phyloP scores from a whole-genome alignment of 2,797 vertebrate genomes.

The Lepus oiostolus region DNA sequence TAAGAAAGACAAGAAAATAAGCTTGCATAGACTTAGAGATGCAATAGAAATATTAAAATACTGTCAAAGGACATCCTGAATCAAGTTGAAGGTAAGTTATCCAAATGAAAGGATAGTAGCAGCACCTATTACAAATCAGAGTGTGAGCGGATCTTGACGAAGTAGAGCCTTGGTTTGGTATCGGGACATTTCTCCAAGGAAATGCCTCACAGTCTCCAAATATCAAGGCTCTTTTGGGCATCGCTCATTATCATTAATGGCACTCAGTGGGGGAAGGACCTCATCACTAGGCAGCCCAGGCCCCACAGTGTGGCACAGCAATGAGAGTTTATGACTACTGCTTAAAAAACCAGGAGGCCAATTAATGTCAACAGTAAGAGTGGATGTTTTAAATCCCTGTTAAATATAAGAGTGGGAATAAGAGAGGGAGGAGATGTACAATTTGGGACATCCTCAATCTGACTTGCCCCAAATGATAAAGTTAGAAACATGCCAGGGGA shows the following conservation, averaged over 20 bases:
- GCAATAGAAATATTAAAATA: neutral
- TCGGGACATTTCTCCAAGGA: neutral
- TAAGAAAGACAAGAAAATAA: neutral
- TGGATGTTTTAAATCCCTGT: neutral
- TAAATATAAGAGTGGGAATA: too few species aligned
- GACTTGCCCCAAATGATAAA: too few species aligned
- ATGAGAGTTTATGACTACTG: neutral
- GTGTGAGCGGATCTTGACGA: neutral
- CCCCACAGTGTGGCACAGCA: accelerated
- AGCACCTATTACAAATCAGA: neutral
- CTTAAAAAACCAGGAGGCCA: neutral
- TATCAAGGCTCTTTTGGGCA: neutral
- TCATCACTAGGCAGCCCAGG: neutral
- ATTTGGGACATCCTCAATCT: too few species aligned
- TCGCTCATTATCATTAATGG: neutral
- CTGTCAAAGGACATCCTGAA: neutral
- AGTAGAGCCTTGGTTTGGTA: neutral
- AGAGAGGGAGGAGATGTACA: too few species aligned
- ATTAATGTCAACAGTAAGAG: neutral
- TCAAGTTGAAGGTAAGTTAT: neutral
- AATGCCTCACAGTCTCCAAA: neutral
- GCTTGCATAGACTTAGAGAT: neutral
- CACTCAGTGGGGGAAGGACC: neutral
- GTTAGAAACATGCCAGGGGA: too few species aligned
- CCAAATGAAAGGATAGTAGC: conserved; percentile 11